A percentile compares a stretch with the other conserved stretches of the same genome.
These are phyloP conservation scores for Hydrolagus affinis DNA, from an alignment of 2,113 vertebrate genomes.

Conservation along the genomic window DNA sequence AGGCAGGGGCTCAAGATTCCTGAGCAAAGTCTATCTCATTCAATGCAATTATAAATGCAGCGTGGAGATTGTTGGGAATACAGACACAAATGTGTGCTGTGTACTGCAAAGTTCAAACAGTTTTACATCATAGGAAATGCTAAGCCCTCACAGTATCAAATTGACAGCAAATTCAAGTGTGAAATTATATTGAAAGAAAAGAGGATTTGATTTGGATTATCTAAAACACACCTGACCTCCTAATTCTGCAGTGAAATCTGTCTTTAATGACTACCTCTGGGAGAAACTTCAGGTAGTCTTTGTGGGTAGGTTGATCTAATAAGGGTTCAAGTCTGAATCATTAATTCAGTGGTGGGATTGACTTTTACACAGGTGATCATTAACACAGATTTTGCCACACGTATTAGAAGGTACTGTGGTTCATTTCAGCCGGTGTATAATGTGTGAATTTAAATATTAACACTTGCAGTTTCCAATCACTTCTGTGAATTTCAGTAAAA, in stretches of 20 bases:
- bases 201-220: conserved; percentile 30
- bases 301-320: conserved; percentile 25
- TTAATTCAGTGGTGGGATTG: conserved; percentile 21
- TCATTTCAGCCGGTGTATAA: neutral
- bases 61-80: neutral
- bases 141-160: conserved; percentile 1
- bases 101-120: conserved; percentile 15
- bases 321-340: conserved; percentile 28
- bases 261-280: conserved; percentile 31
- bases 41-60: neutral
- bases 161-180: conserved; percentile 27
- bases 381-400: conserved; percentile 4
- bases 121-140: conserved; percentile 9
- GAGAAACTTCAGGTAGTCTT: conserved; percentile 27
- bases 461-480: neutral
- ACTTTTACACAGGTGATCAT: conserved; percentile 9
- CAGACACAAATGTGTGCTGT: neutral
- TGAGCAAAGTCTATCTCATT: neutral
- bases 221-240: conserved; percentile 26
- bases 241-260: conserved; percentile 31
- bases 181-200: conserved; percentile 20
- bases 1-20: neutral
- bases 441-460: neutral
- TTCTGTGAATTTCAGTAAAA: neutral
- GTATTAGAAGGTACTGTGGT: neutral